Percentiles rank a stretch among this genome's conserved stretches.
Conservation (phyloP, 2,797 vertebrate species). For the Peromyscus attwateri region DNA sequence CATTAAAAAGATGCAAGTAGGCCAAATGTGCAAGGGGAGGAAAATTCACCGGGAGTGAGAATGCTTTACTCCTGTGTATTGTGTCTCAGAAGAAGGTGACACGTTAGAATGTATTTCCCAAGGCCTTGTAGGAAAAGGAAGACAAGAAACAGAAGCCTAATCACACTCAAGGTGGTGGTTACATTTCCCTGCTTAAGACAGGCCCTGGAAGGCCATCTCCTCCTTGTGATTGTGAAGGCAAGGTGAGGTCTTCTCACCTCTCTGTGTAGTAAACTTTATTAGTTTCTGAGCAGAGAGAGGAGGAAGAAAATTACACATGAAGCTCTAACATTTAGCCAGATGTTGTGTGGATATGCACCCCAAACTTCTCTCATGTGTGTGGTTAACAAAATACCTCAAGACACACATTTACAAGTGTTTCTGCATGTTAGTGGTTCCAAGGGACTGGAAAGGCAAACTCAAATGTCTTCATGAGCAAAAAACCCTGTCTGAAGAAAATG, state of each 20-base stretch:
- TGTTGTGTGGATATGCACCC: no score
- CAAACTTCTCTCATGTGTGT: no score
- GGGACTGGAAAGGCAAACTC: not conserved
- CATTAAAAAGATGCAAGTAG: not conserved
- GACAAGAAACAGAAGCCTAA: not conserved
- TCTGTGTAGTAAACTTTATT: not conserved
- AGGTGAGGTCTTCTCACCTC: no score
- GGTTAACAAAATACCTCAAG: not conserved
- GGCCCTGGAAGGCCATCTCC: not conserved
- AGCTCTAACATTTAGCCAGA: not conserved
- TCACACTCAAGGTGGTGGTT: not conserved
- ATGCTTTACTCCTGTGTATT: not conserved
- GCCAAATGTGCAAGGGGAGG: no score
- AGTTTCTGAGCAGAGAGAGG: not conserved
- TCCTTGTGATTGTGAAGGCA: not conserved
- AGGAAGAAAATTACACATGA: not conserved
- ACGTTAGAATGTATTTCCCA: not conserved
- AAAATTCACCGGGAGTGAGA: not conserved
- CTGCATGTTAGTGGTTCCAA: not conserved
- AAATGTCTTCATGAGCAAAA: not conserved
- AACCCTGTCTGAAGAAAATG: not conserved
- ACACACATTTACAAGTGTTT: not conserved
- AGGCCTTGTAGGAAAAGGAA: not conserved
- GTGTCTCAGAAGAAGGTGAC: not conserved
- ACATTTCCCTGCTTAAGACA: not conserved